A percentile compares a stretch with the other conserved stretches of the same genome.
Conservation (phyloP, 2,888 invertebrate genomes). For the Plagodis dolabraria region DNA sequence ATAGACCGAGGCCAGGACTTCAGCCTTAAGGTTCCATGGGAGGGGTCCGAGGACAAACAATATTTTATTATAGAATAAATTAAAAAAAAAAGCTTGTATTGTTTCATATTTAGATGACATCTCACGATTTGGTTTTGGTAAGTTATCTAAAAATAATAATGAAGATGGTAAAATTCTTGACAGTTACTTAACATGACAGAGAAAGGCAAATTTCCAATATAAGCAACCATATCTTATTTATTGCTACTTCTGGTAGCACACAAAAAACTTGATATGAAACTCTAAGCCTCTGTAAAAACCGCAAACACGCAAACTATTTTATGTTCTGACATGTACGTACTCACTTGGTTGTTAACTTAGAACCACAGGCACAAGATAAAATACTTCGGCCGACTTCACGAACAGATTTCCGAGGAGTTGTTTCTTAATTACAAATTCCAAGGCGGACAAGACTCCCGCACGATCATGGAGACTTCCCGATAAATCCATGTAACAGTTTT, state of each 20-base stretch:
- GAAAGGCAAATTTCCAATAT: no score
- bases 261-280: slow-evolving; percentile 38
- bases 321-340: slow-evolving; percentile 40
- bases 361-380: slow-evolving; percentile 56
- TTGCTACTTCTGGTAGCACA: slow-evolving; percentile 5
- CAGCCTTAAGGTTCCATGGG: no score
- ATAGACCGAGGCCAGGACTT: no score
- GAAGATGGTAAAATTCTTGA: no score
- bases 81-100: no score
- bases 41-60: no score
- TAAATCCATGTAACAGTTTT: background rate
- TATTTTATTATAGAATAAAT: no score
- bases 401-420: slow-evolving; percentile 69
- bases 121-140: no score
- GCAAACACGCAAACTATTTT: slow-evolving; percentile 49
- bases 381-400: slow-evolving; percentile 61
- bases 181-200: no score
- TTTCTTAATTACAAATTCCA: slow-evolving; percentile 78
- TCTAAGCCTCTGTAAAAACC: slow-evolving; percentile 34
- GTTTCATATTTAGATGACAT: no score
- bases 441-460: slow-evolving; percentile 57
- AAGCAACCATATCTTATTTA: no score
- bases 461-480: slow-evolving; percentile 31
- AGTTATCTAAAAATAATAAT: no score
- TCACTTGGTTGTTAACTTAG: slow-evolving; percentile 38